phyloP scores from a whole-genome alignment of 2,888 invertebrate genomes.

The Drosophila picticornis region DNA sequence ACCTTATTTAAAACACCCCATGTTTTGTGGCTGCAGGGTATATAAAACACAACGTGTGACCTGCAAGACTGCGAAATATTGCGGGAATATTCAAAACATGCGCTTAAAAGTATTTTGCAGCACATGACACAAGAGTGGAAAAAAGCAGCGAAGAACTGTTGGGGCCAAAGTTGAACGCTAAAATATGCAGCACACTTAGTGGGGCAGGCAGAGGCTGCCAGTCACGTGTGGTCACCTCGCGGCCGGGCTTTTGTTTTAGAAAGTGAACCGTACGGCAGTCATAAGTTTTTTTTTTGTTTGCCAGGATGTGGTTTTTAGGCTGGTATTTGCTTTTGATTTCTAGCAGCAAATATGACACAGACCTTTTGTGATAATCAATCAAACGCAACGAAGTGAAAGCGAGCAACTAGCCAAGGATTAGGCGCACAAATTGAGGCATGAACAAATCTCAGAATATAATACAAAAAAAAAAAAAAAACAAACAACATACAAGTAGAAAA shows the following conservation, averaged over 20 bases:
- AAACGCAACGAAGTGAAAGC: conserved; percentile 42
- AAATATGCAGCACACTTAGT: conserved; percentile 71
- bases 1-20: not conserved
- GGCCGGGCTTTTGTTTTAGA: conserved; percentile 24
- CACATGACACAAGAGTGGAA: conserved; percentile 49
- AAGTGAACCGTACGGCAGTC: conserved; percentile 42
- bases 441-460: conserved; percentile 7
- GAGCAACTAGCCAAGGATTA: conserved; percentile 30
- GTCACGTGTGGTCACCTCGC: conserved; percentile 70
- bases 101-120: conserved; percentile 75
- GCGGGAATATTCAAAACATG: conserved; percentile 80
- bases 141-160: conserved; percentile 25
- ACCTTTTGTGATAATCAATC: conserved; percentile 45
- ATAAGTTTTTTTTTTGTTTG: conserved; percentile 11
- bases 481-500: conserved; percentile 8
- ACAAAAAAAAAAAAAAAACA: conserved; percentile 10
- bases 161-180: conserved; percentile 52
- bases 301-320: conserved; percentile 36
- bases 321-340: conserved; percentile 62
- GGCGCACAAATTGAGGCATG: conserved; percentile 22
- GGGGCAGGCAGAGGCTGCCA: conserved; percentile 49
- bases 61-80: conserved; percentile 63
- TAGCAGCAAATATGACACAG: not conserved
- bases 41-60: conserved; percentile 35
- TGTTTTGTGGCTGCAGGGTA: conserved; percentile 13